Conservation (phyloP, 2,113 vertebrate species). For the Callaeas wilsoni region DNA sequence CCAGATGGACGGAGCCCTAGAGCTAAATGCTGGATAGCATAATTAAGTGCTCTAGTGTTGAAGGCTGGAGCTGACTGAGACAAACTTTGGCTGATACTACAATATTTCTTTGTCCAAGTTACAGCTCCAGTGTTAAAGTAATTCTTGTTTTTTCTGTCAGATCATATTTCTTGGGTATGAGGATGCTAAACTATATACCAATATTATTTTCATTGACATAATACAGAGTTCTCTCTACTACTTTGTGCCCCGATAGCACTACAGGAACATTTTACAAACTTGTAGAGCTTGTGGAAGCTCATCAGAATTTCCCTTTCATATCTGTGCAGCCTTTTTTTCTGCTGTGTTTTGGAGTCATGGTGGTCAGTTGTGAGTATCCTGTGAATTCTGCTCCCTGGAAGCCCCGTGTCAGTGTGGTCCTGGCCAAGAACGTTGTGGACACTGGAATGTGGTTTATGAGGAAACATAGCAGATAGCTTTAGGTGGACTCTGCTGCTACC, state of each 20-base stretch:
- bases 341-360: not conserved
- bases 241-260: not conserved
- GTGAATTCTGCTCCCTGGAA: not conserved
- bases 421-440: accelerated
- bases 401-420: not conserved
- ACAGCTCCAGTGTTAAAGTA: not conserved
- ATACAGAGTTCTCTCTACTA: not conserved
- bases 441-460: not conserved
- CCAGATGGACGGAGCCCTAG: slow-evolving; percentile 41
- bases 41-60: slow-evolving; percentile 7
- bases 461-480: not conserved
- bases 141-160: not conserved
- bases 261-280: not conserved
- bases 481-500: not conserved
- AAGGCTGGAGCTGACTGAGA: not conserved
- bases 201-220: not conserved
- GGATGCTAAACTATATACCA: not conserved
- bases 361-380: not conserved
- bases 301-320: not conserved
- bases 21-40: not conserved
- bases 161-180: not conserved
- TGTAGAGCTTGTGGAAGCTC: not conserved
- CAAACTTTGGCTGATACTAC: not conserved
- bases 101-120: not conserved
- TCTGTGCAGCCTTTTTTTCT: not conserved